These are phyloP conservation scores for Vidua macroura DNA, from an alignment of 2,113 vertebrate genomes.

Conservation along the genomic window DNA sequence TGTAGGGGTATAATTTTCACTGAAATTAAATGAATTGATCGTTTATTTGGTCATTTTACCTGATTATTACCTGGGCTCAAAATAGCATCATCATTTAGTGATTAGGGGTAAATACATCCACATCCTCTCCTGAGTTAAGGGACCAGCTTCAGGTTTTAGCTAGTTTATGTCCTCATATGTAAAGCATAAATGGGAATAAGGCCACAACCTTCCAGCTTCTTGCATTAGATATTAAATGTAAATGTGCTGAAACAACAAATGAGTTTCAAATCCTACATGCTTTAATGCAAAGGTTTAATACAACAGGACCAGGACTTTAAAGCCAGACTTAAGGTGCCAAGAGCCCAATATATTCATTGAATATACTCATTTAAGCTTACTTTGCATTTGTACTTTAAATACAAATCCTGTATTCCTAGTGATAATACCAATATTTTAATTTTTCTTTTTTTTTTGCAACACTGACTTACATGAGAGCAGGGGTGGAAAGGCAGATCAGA, in stretches of 20 bases:
- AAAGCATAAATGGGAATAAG: neutral
- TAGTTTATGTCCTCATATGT: neutral
- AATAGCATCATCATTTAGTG: neutral
- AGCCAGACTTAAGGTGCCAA: neutral
- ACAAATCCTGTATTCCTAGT: neutral
- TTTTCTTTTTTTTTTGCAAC: neutral
- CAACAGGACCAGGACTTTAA: neutral
- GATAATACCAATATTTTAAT: neutral
- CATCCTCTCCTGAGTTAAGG: neutral
- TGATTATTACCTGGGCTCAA: neutral
- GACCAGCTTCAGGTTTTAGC: neutral
- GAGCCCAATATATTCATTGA: neutral
- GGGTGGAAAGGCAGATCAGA: neutral
- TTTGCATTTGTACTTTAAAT: neutral
- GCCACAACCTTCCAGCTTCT: neutral
- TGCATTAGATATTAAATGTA: neutral
- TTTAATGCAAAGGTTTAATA: neutral
- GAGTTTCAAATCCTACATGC: neutral
- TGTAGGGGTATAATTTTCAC: neutral
- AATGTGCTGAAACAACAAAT: neutral
- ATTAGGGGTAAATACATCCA: fast-evolving
- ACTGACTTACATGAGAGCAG: neutral
- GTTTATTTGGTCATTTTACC: neutral
- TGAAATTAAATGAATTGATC: neutral
- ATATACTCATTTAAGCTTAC: neutral